Base-by-base conservation (phyloP, 2,113 vertebrate species). In the Brienomyrus longianalis region DNA sequence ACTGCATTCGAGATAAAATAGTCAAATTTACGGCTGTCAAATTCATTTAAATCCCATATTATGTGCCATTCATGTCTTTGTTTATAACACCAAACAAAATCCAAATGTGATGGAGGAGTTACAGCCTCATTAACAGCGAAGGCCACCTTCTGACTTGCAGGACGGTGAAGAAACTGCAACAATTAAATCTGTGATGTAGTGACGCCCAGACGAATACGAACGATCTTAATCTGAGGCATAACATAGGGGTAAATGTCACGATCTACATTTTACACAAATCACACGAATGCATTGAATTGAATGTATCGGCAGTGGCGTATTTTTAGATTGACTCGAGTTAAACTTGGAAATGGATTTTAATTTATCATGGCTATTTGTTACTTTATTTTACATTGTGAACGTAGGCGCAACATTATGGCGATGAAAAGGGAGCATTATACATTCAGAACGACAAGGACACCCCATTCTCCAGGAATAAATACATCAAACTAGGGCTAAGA, bases 351-450 rank as follows among this genome's bases (percentile, higher is more conserved):
- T 70, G 74, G 17, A 17, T 15, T 80, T 77, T 80, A 39, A 80
- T 43, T 43, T 80, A 19, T 15, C 35, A 43, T 1, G 17, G 9
- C 15, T 43, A 15, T 17, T 43, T 43, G 11, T 43, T 15, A 70
- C n/a, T 80, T 39, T 43, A 19, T 77, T 77, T 74, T 31, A 74
- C 66, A 74, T 74, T 77, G 35, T 77, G 35, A 39, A 77, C 13
- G 10, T 17, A 77, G 70, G 17, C 11, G 70, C 31, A 77, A 39
- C 70, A 77, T 80, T 39, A 48, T 50, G 59, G 45, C 23, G 35
- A 88, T 21, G 62, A 80, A 74, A 77, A 39, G 27, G 66, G 8
- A 51, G 47, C n/a, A 43, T 89, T 80, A 89, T 89, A 54, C 47
- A 45, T 51, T 89, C 74, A 17, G 52, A 80, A 52, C 50, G 70